Percentiles rank a stretch among this genome's conserved stretches.
phyloP scores from a whole-genome alignment of 2,113 vertebrate species.

The Cairina moschata region DNA sequence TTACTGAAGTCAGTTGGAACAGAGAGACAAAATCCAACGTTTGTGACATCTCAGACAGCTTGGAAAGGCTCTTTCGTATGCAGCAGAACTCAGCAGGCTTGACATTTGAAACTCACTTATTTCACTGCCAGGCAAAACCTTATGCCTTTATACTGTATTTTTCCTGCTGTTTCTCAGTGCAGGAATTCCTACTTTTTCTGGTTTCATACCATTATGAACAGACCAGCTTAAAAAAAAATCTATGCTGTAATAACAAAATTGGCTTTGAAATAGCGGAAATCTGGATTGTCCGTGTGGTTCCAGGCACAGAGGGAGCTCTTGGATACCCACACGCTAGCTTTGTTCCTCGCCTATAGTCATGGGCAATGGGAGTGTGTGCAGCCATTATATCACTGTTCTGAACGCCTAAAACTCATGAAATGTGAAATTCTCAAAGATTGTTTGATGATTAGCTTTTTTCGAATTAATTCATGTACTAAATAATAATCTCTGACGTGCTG shows the following conservation, averaged over 20 bases:
- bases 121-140: slow-evolving; percentile 45
- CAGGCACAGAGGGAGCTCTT: neutral
- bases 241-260: neutral
- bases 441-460: neutral
- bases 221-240: neutral
- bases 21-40: neutral
- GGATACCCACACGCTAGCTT: neutral
- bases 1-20: slow-evolving; percentile 36
- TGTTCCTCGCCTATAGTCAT: neutral
- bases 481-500: neutral
- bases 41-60: slow-evolving; percentile 24
- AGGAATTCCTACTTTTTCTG: slow-evolving; percentile 2
- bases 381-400: neutral
- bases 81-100: slow-evolving; percentile 53
- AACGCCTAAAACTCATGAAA: neutral
- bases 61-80: slow-evolving; percentile 37
- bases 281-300: neutral
- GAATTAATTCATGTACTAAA: neutral
- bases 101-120: slow-evolving; percentile 49
- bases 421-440: neutral
- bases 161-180: slow-evolving; percentile 12
- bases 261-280: neutral
- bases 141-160: neutral
- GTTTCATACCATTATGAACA: neutral
- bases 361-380: neutral